Conservation (phyloP, 2,797 vertebrate species). For the Chromis chromis region DNA sequence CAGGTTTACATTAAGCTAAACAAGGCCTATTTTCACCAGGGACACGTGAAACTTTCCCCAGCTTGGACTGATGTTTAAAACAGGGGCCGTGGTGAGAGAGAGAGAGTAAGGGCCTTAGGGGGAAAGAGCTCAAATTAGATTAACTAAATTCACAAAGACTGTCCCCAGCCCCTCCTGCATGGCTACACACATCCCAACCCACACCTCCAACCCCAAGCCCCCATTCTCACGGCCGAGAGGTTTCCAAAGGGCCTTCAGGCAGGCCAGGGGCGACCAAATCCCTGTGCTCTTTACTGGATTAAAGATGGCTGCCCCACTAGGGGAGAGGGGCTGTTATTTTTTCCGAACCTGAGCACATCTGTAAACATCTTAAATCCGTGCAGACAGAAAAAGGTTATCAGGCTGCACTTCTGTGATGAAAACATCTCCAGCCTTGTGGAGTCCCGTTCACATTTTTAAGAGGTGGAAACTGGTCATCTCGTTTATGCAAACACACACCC, state of each 20-base stretch:
- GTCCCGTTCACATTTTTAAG: conserved; percentile 3
- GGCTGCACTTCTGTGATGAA: conserved; percentile 28
- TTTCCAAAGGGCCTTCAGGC: conserved; percentile 82
- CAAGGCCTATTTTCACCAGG: conserved; percentile 73
- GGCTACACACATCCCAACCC: conserved; percentile 75
- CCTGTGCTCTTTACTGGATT: conserved; percentile 81
- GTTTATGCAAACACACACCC: conserved; percentile 5
- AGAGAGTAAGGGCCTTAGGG: conserved; percentile 66
- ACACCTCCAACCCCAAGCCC: conserved; percentile 74
- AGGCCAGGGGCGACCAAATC: conserved; percentile 79
- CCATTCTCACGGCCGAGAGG: conserved; percentile 81
- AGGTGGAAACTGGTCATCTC: conserved; percentile 4
- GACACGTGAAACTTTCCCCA: conserved; percentile 70
- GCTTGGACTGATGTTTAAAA: conserved; percentile 73
- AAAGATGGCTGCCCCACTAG: conserved; percentile 73
- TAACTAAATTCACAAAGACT: conserved; percentile 85
- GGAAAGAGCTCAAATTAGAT: conserved; percentile 84
- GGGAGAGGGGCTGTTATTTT: conserved; percentile 61
- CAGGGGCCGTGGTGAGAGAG: conserved; percentile 59
- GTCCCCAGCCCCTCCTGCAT: conserved; percentile 77
- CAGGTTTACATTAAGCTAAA: conserved; percentile 73
- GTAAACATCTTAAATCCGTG: conserved; percentile 76
- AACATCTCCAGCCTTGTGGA: conserved; percentile 5
- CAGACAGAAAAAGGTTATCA: conserved; percentile 53
- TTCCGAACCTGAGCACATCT: conserved; percentile 75